Base-by-base conservation (phyloP, 2,888 invertebrate genomes). In the Stratiomys singularior region DNA sequence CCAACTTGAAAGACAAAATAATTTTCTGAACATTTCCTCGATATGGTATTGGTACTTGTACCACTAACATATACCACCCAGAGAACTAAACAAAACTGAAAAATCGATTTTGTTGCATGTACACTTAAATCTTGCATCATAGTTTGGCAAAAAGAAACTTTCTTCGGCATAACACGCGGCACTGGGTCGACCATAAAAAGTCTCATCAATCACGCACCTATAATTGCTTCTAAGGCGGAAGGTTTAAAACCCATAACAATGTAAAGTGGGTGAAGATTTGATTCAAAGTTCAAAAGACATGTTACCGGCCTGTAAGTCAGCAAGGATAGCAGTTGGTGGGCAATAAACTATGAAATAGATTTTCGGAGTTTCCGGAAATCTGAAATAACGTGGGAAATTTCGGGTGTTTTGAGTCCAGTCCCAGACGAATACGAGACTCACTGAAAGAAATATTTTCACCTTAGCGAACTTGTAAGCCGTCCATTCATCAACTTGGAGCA, bases 121-220 rank as follows among this genome's bases (percentile, higher is more conserved):
- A 4, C 52, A 52, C n/a, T 37, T 37, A 37, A 37, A 37, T 37
- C 37, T 37, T 52, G 52, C 52, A 13, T n/a, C 52, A 18, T 13
- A 18, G 52, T 18, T 52, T 52, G 52, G 18, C 52, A 52, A 52
- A 52, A 52, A 13, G 52, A 52, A n/a, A 52, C 52, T 52, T 52
- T 52, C 52, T 52, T 52, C 52, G 52, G 52, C 3, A 9, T 37
- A 37, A 37, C 37, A 37, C 15, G 52, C 7, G 7, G 52, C 52
- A 52, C 52, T 18, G 15, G 15, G n/a, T 13, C 15, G 52, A 13
- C 15, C 15, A 52, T 9, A 52, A 52, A 52, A 52, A 4, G n/a
- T 15, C n/a, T 52, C 52, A 52, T 52, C 15, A 52, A 52, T 52
- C 52, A 52, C 52, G n/a, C 15, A 52, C 52, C n/a, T 13, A 18